Base-by-base conservation (phyloP, 2,888 invertebrate species). In the Bombylius discolor region DNA sequence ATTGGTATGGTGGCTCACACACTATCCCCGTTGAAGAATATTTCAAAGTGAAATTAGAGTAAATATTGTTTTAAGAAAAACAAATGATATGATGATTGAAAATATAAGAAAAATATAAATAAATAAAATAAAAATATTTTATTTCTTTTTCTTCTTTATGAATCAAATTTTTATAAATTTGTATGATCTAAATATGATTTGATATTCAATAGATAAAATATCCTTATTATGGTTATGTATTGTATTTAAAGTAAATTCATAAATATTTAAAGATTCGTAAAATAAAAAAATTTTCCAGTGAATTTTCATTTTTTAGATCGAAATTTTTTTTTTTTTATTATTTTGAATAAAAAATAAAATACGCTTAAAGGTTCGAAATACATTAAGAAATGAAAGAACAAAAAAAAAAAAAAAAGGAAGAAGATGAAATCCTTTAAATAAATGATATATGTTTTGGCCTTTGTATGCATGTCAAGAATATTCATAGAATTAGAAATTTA, bases 1-100 rank as follows among this genome's bases (percentile, higher is more conserved):
- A 91, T 67, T 85, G 80, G 70, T 91, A 88, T 69, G 91, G 92
- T 4, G 89, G 91, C 4, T 85, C 88, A 4, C 69, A 73, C 49
- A 62, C 61, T 48, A 66, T 74, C 7, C 52, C 63, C 1, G 36
- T 59, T 4, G 60, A 64, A 12, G 65, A 66, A 14, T 70, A 70
- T 56, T 68, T 65, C 51, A 62, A 62, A 8, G 61, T 64, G 1
- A 59, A 62, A 14, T 56, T 62, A 1, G 61, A 63, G 46, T 49
- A 56, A 13, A 31, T 47, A 44, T 49, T 13, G 33, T 13, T 39
- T 36, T n/a, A 33, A n/a, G 5, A 14, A 49, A 11, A 33, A 13
- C 33, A n/a, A n/a, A n/a, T n/a, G n/a, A n/a, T n/a, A n/a, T n/a
- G 33, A 49, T 14, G 14, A 13, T 12, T 46, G 7, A 46, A 13